These are phyloP conservation scores for Esox masquinongy DNA, from an alignment of 2,797 vertebrate genomes.

Conservation along the genomic window DNA sequence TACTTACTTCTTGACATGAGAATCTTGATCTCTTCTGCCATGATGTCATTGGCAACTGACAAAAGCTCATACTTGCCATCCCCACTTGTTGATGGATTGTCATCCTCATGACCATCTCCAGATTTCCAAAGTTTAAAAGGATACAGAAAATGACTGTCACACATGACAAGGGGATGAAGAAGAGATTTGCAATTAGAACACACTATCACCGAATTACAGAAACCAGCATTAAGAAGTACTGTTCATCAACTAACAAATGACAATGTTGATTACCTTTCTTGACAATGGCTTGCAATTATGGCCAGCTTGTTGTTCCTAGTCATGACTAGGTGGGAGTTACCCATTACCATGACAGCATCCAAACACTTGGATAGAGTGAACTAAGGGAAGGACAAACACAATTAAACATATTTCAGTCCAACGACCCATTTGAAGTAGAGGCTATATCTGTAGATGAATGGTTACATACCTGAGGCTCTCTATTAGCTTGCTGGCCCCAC, in stretches of 20 bases:
- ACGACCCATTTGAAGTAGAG: too few species aligned
- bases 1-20: constrained; percentile 87
- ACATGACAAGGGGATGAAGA: constrained; percentile 1
- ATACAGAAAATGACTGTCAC: constrained; percentile 88
- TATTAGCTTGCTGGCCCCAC: constrained; percentile 92
- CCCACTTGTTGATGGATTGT: constrained; percentile 75
- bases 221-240: not conserved
- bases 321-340: constrained; percentile 92
- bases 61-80: constrained; percentile 96
- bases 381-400: constrained; percentile 55
- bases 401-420: not conserved
- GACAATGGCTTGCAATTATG: constrained; percentile 91
- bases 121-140: constrained; percentile 82
- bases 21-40: constrained; percentile 87
- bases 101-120: constrained; percentile 73
- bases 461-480: constrained; percentile 80
- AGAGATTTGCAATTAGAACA: not conserved
- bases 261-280: constrained; percentile 84
- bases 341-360: constrained; percentile 90
- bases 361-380: constrained; percentile 92
- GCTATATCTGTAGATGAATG: not conserved
- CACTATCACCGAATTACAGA: not conserved
- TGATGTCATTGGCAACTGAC: constrained; percentile 85
- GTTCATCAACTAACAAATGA: not conserved
- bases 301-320: constrained; percentile 88